A percentile compares a stretch with the other conserved stretches of the same genome.
Evolutionary conservation across 2,113 vertebrate species (phyloP).

Genomic region (Phyllostomus discolor): DNA sequence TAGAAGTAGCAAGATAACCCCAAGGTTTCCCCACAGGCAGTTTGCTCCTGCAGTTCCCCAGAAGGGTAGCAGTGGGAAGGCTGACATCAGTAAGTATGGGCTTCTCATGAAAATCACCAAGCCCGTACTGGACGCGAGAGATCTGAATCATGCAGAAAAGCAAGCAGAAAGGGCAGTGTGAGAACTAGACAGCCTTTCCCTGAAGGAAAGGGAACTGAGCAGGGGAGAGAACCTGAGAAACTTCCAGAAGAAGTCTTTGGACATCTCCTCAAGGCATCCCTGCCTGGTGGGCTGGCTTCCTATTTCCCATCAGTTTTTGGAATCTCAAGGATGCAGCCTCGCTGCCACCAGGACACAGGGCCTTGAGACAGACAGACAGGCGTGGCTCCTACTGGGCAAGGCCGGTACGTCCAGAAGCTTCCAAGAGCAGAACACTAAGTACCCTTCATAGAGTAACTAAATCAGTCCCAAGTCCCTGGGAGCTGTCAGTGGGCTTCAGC

Average conservation of each 20-base stretch:
- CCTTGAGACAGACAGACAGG: slow-evolving; percentile 23
- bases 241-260: background rate
- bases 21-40: background rate
- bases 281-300: background rate
- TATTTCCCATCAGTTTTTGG: background rate
- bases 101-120: background rate
- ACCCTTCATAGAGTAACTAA: slow-evolving; percentile 65
- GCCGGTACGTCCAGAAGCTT: background rate
- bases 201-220: background rate
- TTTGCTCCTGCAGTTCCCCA: background rate
- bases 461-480: slow-evolving; percentile 47
- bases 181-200: background rate
- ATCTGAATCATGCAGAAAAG: background rate
- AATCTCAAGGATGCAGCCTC: background rate
- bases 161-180: background rate
- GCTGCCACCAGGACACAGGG: background rate
- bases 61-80: background rate
- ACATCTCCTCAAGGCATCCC: background rate
- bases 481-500: slow-evolving; percentile 69
- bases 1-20: background rate
- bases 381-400: background rate
- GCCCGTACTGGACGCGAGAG: background rate
- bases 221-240: background rate
- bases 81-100: background rate
- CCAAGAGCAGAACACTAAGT: slow-evolving; percentile 32